Evolutionary conservation across 2,888 invertebrate species (phyloP).

Genomic region (Tenodera sinensis): DNA sequence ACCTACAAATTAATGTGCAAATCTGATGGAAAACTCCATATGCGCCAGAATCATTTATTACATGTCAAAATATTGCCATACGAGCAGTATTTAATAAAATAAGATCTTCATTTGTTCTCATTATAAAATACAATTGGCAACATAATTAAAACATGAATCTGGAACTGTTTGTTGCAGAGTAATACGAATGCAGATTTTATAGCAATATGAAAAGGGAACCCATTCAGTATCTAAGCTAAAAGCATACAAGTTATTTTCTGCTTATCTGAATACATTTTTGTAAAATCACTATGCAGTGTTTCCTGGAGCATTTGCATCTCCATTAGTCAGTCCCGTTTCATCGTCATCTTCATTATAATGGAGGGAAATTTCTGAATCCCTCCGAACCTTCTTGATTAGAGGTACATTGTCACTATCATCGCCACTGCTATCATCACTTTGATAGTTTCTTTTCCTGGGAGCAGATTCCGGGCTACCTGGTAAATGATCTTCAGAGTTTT

Average conservation of each 20-base stretch:
- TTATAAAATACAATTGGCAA: too few relatives aligned
- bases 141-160: too few relatives aligned
- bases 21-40: too few relatives aligned
- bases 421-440: slow-evolving; percentile 47
- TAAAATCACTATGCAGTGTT: neutral
- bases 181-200: neutral
- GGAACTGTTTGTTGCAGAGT: too few relatives aligned
- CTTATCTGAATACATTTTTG: neutral
- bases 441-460: slow-evolving; percentile 40
- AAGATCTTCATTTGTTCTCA: too few relatives aligned
- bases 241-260: neutral
- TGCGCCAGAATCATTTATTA: too few relatives aligned
- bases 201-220: neutral
- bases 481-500: slow-evolving; percentile 28
- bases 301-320: slow-evolving; percentile 46
- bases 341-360: slow-evolving; percentile 69
- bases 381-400: slow-evolving; percentile 62
- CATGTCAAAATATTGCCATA: too few relatives aligned
- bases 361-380: slow-evolving; percentile 67
- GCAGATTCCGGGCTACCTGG: neutral
- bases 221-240: neutral
- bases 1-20: too few relatives aligned
- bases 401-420: slow-evolving; percentile 51
- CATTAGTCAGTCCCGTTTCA: slow-evolving; percentile 66
- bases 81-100: too few relatives aligned